Evolutionary conservation across 2,888 invertebrate species (phyloP), one percentile per base, ranked within the genome.

Genomic region (Encarsia formosa): DNA sequence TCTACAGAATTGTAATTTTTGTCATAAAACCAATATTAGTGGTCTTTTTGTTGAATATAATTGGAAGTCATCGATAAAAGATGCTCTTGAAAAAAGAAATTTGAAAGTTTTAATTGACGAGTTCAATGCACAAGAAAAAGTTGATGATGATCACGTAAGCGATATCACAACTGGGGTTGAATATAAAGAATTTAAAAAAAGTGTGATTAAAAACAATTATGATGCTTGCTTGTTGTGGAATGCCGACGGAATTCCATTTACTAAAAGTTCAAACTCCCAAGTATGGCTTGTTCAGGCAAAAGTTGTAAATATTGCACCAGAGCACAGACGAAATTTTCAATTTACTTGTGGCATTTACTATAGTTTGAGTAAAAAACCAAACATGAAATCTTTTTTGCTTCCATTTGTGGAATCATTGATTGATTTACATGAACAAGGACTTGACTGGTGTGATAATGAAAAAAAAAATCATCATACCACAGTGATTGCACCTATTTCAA

Each of bases 331-430:
- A 16, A 44, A 35, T 44, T 44, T 23, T 34, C 15, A 34, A 23
- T 44, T 34, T 22, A 19, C 19, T 22, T 34, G 4, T 13, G 44
- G 34, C 6, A 22, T 44, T 23, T 45, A 37, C 26, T 45, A 45
- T n/a, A 37, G 26, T 34, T n/a, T 3, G 18, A 15, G 13, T 3
- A 16, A 40, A 5, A 57, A 54, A 34, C 51, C 57, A 6, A 29
- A 39, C 8, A 51, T 56, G 53, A 22, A 24, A 4, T 11, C 41
- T 20, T 52, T 52, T 47, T 43, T 57, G n/a, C 43, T 34, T 15
- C 57, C 55, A 5, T 58, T 55, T 23, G 29, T 15, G 15, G 20
- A 45, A 15, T 31, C 37, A 1, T 8, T 57, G 16, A 40, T 46
- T 13, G 24, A 46, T 19, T 18, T 53, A n/a, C 40, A 16, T 16